Percentiles rank a stretch among this genome's conserved stretches.
phyloP scores from a whole-genome alignment of 2,113 vertebrate genomes.

The Suricata suricatta region DNA sequence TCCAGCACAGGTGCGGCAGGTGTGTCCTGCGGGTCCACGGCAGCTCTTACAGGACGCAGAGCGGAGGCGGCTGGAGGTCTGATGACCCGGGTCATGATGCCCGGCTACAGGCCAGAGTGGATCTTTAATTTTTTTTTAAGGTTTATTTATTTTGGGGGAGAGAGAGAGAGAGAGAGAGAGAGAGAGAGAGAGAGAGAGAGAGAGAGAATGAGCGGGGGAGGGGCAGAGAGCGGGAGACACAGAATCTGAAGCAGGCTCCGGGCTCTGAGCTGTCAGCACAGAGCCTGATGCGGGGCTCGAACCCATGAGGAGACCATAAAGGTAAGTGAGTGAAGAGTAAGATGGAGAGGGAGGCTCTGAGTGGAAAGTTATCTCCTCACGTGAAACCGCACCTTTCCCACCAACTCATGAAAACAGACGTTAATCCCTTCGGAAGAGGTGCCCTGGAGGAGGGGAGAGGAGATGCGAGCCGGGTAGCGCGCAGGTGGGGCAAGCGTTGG shows the following conservation, averaged over 20 bases:
- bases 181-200: too few species aligned
- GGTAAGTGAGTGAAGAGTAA: background rate
- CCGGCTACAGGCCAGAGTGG: background rate
- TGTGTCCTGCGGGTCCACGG: fast-evolving
- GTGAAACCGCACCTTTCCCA: too few species aligned
- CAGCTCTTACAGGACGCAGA: background rate
- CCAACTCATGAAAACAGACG: background rate
- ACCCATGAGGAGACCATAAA: too few species aligned
- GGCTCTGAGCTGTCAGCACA: too few species aligned
- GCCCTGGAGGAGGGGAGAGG: background rate
- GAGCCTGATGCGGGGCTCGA: too few species aligned
- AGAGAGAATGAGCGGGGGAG: too few species aligned
- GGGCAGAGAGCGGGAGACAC: too few species aligned
- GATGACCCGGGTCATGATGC: fast-evolving
- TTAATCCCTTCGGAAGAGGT: background rate
- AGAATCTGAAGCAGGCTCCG: too few species aligned
- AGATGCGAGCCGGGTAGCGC: fast-evolving
- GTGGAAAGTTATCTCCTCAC: too few species aligned
- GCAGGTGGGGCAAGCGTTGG: background rate
- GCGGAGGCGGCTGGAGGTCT: background rate
- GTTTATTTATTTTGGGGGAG: too few species aligned
- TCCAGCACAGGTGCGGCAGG: too few species aligned
- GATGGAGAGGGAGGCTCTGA: background rate
- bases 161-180: too few species aligned
- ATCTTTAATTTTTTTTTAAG: background rate